These are phyloP conservation scores for Penaeus japonicus DNA, from an alignment of 1,140 invertebrate species.

Conservation along the genomic window DNA sequence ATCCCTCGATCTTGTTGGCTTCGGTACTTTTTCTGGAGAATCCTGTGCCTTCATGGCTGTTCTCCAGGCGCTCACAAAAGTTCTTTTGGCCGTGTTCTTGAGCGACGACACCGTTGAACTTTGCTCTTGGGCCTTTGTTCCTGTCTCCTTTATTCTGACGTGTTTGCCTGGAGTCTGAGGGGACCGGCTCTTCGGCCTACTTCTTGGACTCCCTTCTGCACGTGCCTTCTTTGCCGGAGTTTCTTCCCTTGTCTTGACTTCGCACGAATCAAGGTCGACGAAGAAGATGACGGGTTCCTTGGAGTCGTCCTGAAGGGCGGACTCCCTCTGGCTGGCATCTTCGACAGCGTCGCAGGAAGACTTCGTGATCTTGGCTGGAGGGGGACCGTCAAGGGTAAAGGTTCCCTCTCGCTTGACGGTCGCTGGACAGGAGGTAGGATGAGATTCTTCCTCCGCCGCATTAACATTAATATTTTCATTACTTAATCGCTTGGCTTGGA, in stretches of 20 bases:
- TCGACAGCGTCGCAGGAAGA: constrained; percentile 34
- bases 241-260: not conserved
- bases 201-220: not conserved
- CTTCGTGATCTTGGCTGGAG: constrained; percentile 54
- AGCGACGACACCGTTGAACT: constrained; percentile 14
- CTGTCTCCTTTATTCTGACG: not conserved
- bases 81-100: constrained; percentile 37
- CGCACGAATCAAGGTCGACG: not conserved
- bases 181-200: no score
- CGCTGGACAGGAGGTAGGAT: constrained; percentile 6
- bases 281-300: constrained; percentile 42
- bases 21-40: not conserved
- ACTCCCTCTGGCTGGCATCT: not conserved
- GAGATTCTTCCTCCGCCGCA: not conserved
- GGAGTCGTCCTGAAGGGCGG: constrained; percentile 15
- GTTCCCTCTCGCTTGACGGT: constrained; percentile 44
- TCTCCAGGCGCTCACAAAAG: constrained; percentile 36
- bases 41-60: constrained; percentile 34
- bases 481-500: not conserved
- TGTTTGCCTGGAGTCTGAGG: not conserved
- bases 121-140: not conserved
- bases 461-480: not conserved
- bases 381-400: constrained; percentile 46
- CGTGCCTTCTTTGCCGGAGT: not conserved
- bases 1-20: not conserved